Conservation (phyloP, 2,888 invertebrate genomes). For the Eilema sororculum region DNA sequence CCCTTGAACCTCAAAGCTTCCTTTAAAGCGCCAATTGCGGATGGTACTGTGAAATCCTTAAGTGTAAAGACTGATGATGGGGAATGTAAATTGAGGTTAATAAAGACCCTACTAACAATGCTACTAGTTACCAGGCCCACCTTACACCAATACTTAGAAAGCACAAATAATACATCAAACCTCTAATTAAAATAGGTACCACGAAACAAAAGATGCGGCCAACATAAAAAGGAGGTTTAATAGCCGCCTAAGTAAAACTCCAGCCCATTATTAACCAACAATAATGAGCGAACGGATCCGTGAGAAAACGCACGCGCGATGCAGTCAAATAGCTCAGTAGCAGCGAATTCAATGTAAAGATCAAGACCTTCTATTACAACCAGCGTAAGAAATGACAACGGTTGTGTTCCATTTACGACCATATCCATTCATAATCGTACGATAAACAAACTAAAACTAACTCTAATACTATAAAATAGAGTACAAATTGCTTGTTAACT, state of each 20-base stretch:
- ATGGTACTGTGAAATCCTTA: too few relatives aligned
- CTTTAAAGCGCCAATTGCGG: too few relatives aligned
- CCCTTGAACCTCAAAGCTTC: too few relatives aligned
- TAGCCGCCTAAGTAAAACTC: slow-evolving; percentile 54
- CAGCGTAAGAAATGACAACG: slow-evolving; percentile 73
- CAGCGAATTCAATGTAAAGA: slow-evolving; percentile 82
- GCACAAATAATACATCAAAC: slow-evolving; percentile 26
- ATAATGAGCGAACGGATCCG: slow-evolving; percentile 68
- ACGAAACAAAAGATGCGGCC: slow-evolving; percentile 49
- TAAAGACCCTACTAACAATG: not conserved
- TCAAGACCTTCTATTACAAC: slow-evolving; percentile 78
- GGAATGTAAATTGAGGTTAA: too few relatives aligned
- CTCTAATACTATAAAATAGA: slow-evolving; percentile 55
- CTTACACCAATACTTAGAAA: slow-evolving; percentile 24
- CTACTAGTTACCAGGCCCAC: not conserved
- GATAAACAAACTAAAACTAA: slow-evolving; percentile 55
- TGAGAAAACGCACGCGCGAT: slow-evolving; percentile 72
- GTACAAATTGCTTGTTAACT: slow-evolving; percentile 38
- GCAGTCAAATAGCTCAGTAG: slow-evolving; percentile 67
- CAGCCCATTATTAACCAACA: slow-evolving; percentile 65
- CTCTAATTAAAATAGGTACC: slow-evolving; percentile 35
- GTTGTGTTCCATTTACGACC: slow-evolving; percentile 67
- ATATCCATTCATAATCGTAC: slow-evolving; percentile 51
- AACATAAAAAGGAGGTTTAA: slow-evolving; percentile 55
- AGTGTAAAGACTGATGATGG: too few relatives aligned